Percentiles rank a stretch among this genome's conserved stretches.
Evolutionary conservation across 1,140 invertebrate species (phyloP).

Genomic region (Bacillus rossius): DNA sequence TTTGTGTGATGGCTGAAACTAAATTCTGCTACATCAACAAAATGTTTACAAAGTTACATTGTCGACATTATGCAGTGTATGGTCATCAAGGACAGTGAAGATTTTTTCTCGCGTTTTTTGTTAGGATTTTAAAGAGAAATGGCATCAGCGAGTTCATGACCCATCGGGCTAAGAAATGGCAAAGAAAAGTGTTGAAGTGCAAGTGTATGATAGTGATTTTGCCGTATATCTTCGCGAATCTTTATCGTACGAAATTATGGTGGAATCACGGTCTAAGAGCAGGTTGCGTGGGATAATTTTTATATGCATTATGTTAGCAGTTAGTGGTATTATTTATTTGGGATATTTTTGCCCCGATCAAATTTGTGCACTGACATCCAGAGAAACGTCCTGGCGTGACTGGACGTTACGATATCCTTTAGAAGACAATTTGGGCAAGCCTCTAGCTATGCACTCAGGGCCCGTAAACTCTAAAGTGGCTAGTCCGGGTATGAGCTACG

Average conservation of each 20-base stretch:
- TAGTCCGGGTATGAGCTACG: slow-evolving; percentile 50
- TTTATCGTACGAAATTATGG: slow-evolving; percentile 65
- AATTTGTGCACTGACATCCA: slow-evolving; percentile 68
- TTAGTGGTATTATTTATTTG: slow-evolving; percentile 78
- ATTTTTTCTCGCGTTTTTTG: too few relatives aligned
- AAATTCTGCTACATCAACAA: too few relatives aligned
- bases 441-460: slow-evolving; percentile 41
- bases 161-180: slow-evolving; percentile 15
- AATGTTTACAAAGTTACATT: too few relatives aligned
- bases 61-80: too few relatives aligned
- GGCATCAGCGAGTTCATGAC: neutral
- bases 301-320: slow-evolving; percentile 68
- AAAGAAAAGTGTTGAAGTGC: slow-evolving; percentile 65
- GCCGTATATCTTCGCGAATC: slow-evolving; percentile 53
- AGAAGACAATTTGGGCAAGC: slow-evolving; percentile 51
- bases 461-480: slow-evolving; percentile 32
- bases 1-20: too few relatives aligned
- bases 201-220: slow-evolving; percentile 67
- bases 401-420: slow-evolving; percentile 33
- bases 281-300: slow-evolving; percentile 67
- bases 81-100: too few relatives aligned
- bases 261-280: slow-evolving; percentile 57
- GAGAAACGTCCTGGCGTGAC: slow-evolving; percentile 46
- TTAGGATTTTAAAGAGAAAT: too few relatives aligned
- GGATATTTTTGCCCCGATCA: slow-evolving; percentile 85